Percentiles rank a stretch among this genome's conserved stretches.
phyloP scores from a whole-genome alignment of 2,113 vertebrate species.

The Siniperca knerii region DNA sequence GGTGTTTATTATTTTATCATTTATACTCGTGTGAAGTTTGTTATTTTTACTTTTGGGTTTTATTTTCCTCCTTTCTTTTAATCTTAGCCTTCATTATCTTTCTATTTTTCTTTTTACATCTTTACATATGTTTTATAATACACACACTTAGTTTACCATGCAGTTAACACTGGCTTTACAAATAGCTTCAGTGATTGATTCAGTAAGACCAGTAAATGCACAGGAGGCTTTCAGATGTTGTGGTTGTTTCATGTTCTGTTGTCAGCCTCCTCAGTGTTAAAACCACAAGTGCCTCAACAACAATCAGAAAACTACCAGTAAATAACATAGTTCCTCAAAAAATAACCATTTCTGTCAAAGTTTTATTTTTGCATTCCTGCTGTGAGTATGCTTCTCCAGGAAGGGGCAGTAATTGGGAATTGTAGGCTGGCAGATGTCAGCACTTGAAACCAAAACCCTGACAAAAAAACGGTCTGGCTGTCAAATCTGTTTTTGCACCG shows the following conservation, averaged over 20 bases:
- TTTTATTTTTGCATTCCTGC: neutral
- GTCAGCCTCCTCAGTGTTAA: neutral
- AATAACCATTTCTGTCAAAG: neutral
- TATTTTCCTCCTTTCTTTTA: neutral
- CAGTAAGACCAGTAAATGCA: neutral
- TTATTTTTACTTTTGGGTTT: neutral
- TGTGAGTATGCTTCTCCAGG: neutral
- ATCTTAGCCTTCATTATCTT: neutral
- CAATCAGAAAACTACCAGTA: neutral
- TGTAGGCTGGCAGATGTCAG: conserved; percentile 27
- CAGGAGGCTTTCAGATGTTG: neutral
- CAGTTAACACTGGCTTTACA: neutral
- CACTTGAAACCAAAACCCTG: conserved; percentile 37
- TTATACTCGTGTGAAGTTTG: neutral
- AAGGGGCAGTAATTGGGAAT: conserved; percentile 36
- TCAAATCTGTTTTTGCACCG: conserved; percentile 45
- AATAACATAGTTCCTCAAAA: neutral
- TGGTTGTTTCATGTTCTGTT: neutral
- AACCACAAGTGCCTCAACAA: neutral
- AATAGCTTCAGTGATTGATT: neutral
- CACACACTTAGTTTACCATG: neutral
- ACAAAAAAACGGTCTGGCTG: conserved; percentile 23
- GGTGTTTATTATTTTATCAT: neutral
- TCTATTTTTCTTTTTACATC: neutral
- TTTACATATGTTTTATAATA: neutral